Evolutionary conservation across 1,140 invertebrate genomes (phyloP), one percentile per base, ranked within the genome.

Genomic region (Triops longicaudatus): DNA sequence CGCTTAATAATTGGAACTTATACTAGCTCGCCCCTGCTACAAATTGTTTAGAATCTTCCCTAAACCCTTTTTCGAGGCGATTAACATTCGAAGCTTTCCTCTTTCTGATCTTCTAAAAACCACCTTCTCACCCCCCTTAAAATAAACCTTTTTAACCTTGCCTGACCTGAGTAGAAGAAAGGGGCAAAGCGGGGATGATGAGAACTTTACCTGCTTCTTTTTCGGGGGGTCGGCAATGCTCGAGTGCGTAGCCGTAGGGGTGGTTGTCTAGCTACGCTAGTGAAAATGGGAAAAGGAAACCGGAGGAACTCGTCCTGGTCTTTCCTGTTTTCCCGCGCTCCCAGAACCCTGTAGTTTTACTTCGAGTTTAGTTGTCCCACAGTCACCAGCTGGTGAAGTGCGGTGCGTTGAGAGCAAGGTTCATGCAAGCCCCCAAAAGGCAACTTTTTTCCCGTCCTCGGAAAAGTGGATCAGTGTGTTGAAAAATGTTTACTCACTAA

Each of bases 271-370:
- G 14, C 14, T n/a, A 9, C 50, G 50, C 50, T 10, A 37, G 50
- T 63, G 50, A 22, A 63, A 63, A 10, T 63, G 50, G 50, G 3
- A 63, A 63, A 63, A 63, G 50, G 50, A 63, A 63, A 63, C 50
- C 22, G 50, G 50, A 63, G 50, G 50, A 63, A 63, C 50, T 22
- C 22, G 50, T 14, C 50, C 50, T 63, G 50, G 50, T 22, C 22
- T 63, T 63, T 63, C n/a, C 50, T 63, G 50, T 63, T 63, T 63
- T 63, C 50, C 50, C 50, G 50, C 50, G 50, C 50, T 63, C 50
- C 22, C 50, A 63, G 50, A 63, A 22, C 50, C 50, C 44, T 22
- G 22, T 17, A 10, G 50, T 63, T 63, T 63, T 22, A 17, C 50
- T 17, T 22, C 22, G 50, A 3, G 6, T 63, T 63, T 63, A 63